Base-by-base conservation (phyloP, 1,140 invertebrate genomes). In the Bilobella aurantiaca region DNA sequence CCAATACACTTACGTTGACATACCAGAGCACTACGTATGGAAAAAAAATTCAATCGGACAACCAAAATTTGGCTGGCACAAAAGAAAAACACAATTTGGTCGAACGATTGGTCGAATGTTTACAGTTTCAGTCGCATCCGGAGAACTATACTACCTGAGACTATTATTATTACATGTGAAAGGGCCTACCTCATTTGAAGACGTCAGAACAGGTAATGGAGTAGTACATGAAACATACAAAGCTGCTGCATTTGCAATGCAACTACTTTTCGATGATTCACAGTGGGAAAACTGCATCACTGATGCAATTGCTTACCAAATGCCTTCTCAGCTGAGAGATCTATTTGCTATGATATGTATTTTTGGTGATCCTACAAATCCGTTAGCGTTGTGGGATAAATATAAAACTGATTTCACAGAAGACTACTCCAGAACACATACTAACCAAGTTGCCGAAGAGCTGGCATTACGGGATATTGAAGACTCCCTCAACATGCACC, bases 121-220 rank as follows among this genome's bases (percentile, higher is more conserved):
- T 32, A 8, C 29, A 0, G 60, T 66, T 1, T 2, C 3, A 1
- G 3, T 49, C 3, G 31, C 2, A 8, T 27, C 37, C 16, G 29
- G 23, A 3, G 65, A 66, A 58, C 31, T n/a, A 30, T 77, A 64
- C 62, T 72, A 68, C 67, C 68, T 77, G 30, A 69, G 74, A 1
- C 14, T 78, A 29, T 65, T 78, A 3, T 63, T 76, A 14, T 25
- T 66, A 8, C 58, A 82, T 70, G 74, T 80, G 46, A 68, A 66
- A 59, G 71, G 66, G 30, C 37, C 69, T 1, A 60, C 3, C 28
- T 56, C 37, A 2, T 73, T 73, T 49, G 58, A 64, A 62, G 47
- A 68, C 46, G 8, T 73, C 0, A 31, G 64, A 34, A 71, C 64
- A 5, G 64, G 70, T 1, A 49, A 71, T 31, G 60, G 59, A 0